Conservation (phyloP, 2,888 invertebrate species). For the Furcula furcula region DNA sequence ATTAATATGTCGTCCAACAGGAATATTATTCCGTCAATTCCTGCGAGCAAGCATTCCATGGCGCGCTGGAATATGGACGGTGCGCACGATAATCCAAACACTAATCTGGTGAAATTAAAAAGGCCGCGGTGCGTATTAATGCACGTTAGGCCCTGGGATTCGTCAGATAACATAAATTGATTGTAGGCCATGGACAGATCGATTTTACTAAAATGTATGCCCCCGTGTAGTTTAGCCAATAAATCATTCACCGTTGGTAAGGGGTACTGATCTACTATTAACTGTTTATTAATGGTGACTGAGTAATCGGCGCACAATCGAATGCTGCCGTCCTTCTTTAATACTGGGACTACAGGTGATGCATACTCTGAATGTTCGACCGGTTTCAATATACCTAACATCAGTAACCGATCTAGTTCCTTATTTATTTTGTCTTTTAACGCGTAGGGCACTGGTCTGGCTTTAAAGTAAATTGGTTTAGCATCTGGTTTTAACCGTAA, state of each 20-base stretch:
- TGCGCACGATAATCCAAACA: conserved; percentile 12
- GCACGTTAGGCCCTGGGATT: conserved; percentile 12
- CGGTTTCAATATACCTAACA: conserved; percentile 17
- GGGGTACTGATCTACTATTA: conserved; percentile 6
- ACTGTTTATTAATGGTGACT: conserved; percentile 3
- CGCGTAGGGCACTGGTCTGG: conserved; percentile 21
- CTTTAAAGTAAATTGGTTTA: conserved; percentile 13
- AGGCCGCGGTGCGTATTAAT: conserved; percentile 18
- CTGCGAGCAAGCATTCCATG: conserved; percentile 8
- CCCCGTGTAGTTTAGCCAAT: conserved; percentile 4
- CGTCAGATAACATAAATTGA: conserved; percentile 1
- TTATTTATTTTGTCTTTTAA: conserved; percentile 13
- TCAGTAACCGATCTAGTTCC: conserved; percentile 18
- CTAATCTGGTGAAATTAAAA: conserved; percentile 13
- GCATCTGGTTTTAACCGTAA: conserved; percentile 2
- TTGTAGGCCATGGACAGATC: conserved; percentile 4
- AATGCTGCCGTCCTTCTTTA: conserved; percentile 5
- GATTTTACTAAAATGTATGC: conserved; percentile 7
- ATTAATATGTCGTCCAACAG: conserved; percentile 9
- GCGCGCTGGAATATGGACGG: conserved; percentile 9
- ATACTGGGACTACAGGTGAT: conserved; percentile 5
- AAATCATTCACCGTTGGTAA: conserved; percentile 7
- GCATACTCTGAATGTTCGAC: conserved; percentile 13
- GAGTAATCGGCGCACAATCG: conserved; percentile 6
- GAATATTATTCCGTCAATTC: conserved; percentile 8